A percentile compares a stretch with the other conserved stretches of the same genome.
phyloP scores from a whole-genome alignment of 2,888 invertebrate genomes.

The Heliconius cydno region DNA sequence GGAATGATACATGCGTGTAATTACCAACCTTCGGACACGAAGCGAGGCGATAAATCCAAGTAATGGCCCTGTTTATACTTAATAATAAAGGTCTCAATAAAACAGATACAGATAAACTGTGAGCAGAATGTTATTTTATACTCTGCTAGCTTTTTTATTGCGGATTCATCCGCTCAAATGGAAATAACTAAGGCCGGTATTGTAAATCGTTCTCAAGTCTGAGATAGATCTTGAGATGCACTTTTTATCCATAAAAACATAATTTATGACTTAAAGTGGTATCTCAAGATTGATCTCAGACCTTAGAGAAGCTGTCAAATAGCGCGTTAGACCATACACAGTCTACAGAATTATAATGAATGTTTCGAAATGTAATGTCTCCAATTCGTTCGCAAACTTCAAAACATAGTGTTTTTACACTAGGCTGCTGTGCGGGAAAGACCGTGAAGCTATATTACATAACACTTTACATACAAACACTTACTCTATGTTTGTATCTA shows the following conservation, averaged over 20 bases:
- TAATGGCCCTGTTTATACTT: conserved; percentile 51
- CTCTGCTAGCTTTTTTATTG: background rate
- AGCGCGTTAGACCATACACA: too few species aligned
- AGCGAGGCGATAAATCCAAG: conserved; percentile 56
- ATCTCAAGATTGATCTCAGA: too few species aligned
- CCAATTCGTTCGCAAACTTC: too few species aligned
- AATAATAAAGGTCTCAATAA: conserved; percentile 55
- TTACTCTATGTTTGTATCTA: conserved; percentile 39
- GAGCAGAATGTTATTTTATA: background rate
- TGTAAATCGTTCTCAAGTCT: too few species aligned
- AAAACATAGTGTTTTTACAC: background rate
- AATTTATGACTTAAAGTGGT: too few species aligned
- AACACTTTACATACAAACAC: background rate
- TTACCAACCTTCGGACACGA: conserved; percentile 54
- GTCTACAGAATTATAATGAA: too few species aligned
- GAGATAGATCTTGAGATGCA: too few species aligned
- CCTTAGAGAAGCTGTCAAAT: too few species aligned
- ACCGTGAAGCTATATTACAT: background rate
- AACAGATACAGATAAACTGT: conserved; percentile 28
- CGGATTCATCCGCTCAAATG: too few species aligned
- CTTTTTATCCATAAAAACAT: too few species aligned
- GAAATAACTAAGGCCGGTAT: background rate
- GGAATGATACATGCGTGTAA: conserved; percentile 36
- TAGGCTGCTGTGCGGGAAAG: background rate
- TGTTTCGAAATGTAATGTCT: too few species aligned